Evolutionary conservation across 2,797 vertebrate genomes (phyloP), one percentile per base, ranked within the genome.

Genomic region (Acanthurus lineatus): DNA sequence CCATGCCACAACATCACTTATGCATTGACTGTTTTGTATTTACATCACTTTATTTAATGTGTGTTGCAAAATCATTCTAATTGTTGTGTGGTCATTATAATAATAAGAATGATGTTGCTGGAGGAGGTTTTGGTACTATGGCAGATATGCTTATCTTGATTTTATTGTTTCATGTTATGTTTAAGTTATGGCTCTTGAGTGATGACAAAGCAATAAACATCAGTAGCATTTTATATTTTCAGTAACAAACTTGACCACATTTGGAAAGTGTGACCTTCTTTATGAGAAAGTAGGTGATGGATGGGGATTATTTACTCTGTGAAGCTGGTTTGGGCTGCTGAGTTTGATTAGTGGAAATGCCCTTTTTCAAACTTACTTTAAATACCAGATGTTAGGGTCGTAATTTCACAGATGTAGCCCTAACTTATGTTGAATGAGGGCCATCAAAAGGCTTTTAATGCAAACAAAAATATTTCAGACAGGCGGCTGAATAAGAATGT

Each of bases 261-360:
- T 14, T 9, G 19, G 1, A 67, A 56, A 42, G 20, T 54, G 28
- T 0, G 19, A 35, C 32, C 9, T 19, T 68, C 8, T 56, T 35
- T 35, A 35, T 35, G 32, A 35, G 32, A 35, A 28, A 68, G 52
- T 19, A 47, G n/a, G 2, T 64, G 64, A 63, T 58, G 32, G 77
- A 75, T 44, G 10, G 2, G 51, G 49, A 72, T 79, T 62, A 53
- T 65, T 65, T 77, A 59, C 42, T 57, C 15, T 68, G 25, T 10
- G 6, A 54, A 17, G 15, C 44, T 49, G 15, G 19, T 57, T 63
- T 57, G 16, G 42, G 25, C 8, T 6, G 54, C 16, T 22, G 38
- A 52, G 19, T 15, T 10, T 68, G 64, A 44, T 53, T 20, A 48
- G 5, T 25, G 28, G 54, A 60, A 76, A 67, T 19, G 32, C 1